Base-by-base conservation (phyloP, 2,888 invertebrate species). In the Nephrotoma guestfalica region DNA sequence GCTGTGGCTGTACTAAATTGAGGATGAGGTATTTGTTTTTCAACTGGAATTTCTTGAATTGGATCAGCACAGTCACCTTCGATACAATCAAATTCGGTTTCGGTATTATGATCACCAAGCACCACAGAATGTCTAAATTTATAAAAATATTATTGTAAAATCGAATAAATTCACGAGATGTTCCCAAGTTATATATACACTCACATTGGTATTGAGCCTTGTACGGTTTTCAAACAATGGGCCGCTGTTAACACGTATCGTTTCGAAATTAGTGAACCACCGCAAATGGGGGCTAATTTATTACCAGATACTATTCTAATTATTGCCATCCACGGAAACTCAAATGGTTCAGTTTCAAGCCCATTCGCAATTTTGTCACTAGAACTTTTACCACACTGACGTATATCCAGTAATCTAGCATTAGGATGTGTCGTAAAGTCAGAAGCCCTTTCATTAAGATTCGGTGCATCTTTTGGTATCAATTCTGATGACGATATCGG, bases 311-410 rank as follows among this genome's bases (percentile, higher is more conserved):
- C 6, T 15, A 6, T 41, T 41, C 93, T 93, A 15, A 96, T 89
- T 1, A 96, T 91, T 0, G 94, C 95, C 95, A 96, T 94, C 96
- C 96, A 96, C 0, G 96, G 96, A 90, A 94, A 95, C 88, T 96
- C 94, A 57, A 92, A 93, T 4, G 95, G 89, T 0, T 90, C 90
- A 0, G 95, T 94, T 87, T 92, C 91, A 85, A 93, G 92, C 0
- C 96, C 96, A 2, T 93, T 93, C 41, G 93, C 91, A 86, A 96
- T 93, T 88, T 93, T 93, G 84, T 93, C 92, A 6, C 91, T 90
- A 11, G 92, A 71, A 6, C 93, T 89, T 0, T 90, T 90, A 0
- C 96, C 96, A 89, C 96, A 96, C 2, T 15, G n/a, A 4, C 15
- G n/a, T 6, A 41, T n/a, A 15, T 41, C 84, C 3, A 41, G n/a